Base-by-base conservation (phyloP, 2,888 invertebrate species). In the Drosophila aldrichi region DNA sequence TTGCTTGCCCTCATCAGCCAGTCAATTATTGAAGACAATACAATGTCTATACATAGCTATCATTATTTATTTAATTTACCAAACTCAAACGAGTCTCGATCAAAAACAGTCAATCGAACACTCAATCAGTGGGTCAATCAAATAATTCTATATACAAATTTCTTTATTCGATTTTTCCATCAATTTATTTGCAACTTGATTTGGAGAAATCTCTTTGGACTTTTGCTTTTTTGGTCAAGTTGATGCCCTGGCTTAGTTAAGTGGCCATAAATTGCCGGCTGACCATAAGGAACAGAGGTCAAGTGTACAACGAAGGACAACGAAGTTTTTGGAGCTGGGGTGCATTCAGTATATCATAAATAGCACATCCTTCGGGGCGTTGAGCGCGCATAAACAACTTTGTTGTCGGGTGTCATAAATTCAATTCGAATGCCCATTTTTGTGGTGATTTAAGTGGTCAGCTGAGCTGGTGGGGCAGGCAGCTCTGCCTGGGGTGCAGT, bases 391-490 rank as follows among this genome's bases (percentile, higher is more conserved):
- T 44, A 59, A 66, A 70, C 70, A 80, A 80, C 68, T 70, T 77
- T 69, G 70, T 60, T 67, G 63, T 59, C 56, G 70, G 77, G 82
- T 82, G 89, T 82, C 86, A 87, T 87, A 87, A 87, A 88, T 87
- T 87, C 82, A 87, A 87, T 87, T 87, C 87, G 86, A 87, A 88
- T 87, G 87, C 72, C 83, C 74, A 84, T 87, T 85, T 81, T 70
- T 77, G 89, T 88, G 86, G 89, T 87, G 84, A 87, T 84, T 87
- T 87, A 89, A 88, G 86, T 86, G 86, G 87, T 88, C 89, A 88
- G 38, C 20, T 36, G 48, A 72, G 18, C 18, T 10, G 41, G 10
- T 10, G 41, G 2, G 48, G n/a, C n/a, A 73, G n/a, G n/a, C 84
- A 77, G 66, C 68, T n/a, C 18, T 6, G n/a, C 34, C 29, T 48